Evolutionary conservation across 2,888 invertebrate genomes (phyloP).

Genomic region (Thumatha senex): DNA sequence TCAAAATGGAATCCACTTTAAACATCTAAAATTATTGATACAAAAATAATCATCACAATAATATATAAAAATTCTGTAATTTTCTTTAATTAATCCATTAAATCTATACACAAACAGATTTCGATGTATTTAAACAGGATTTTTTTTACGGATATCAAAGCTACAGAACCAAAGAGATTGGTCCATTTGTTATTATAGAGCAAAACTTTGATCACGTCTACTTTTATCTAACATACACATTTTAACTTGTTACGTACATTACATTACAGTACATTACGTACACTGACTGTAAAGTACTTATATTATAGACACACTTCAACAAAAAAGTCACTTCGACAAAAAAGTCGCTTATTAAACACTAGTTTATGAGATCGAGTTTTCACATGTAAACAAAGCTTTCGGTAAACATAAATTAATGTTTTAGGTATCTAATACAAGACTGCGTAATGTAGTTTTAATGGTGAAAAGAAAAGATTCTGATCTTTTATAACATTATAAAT

Average conservation of each 20-base stretch:
- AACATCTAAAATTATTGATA: too few species aligned
- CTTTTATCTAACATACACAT: slow-evolving; percentile 11
- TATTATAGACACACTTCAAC: slow-evolving; percentile 27
- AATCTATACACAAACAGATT: background rate
- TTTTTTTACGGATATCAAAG: slow-evolving; percentile 12
- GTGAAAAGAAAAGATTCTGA: too few species aligned
- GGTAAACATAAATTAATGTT: background rate
- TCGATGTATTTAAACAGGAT: slow-evolving; percentile 19
- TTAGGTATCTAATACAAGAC: too few species aligned
- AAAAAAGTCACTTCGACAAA: too few species aligned
- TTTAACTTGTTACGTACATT: slow-evolving; percentile 1
- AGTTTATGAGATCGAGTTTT: slow-evolving; percentile 9
- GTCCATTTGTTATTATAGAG: slow-evolving; percentile 37
- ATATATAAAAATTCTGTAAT: background rate
- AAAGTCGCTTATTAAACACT: too few species aligned
- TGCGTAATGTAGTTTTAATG: too few species aligned
- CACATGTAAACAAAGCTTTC: background rate
- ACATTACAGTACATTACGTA: slow-evolving; percentile 7
- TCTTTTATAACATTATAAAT: too few species aligned
- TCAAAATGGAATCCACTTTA: too few species aligned
- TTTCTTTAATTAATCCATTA: background rate
- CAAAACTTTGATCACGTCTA: slow-evolving; percentile 16
- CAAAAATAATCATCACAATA: too few species aligned
- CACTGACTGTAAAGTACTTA: slow-evolving; percentile 8
- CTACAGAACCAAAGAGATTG: slow-evolving; percentile 37